A percentile compares a stretch with the other conserved stretches of the same genome.
Conservation (phyloP, 2,888 invertebrate species). For the Norana najaformis region DNA sequence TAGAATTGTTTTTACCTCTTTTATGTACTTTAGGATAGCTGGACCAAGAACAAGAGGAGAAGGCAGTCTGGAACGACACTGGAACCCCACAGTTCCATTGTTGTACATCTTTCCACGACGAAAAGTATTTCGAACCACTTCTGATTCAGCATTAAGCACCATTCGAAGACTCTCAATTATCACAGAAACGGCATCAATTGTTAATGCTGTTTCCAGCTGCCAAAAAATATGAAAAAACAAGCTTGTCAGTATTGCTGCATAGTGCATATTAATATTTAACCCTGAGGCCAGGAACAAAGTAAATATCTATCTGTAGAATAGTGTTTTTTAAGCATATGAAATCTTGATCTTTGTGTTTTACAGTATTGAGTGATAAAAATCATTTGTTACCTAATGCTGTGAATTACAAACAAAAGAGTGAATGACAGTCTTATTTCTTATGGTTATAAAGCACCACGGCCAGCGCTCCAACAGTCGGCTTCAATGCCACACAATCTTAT, state of each 20-base stretch:
- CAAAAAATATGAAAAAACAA: background rate
- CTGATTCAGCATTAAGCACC: constrained; percentile 81
- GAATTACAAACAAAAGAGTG: no score
- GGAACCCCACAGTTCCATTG: constrained; percentile 33
- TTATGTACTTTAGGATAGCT: constrained; percentile 50
- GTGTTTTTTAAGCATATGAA: background rate
- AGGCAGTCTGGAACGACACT: constrained; percentile 6
- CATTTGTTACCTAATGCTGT: no score
- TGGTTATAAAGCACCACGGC: no score
- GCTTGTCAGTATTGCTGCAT: background rate
- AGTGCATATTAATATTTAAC: background rate
- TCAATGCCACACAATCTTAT: no score
- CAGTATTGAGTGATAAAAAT: no score
- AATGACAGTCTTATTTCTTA: no score
- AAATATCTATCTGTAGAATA: background rate
- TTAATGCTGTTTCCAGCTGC: constrained; percentile 91
- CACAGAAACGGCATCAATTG: constrained; percentile 94
- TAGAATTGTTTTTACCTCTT: constrained; percentile 43
- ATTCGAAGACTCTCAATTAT: constrained; percentile 87
- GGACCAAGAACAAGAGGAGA: constrained; percentile 49
- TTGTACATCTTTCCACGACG: constrained; percentile 42
- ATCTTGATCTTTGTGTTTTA: background rate
- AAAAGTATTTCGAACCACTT: constrained; percentile 68
- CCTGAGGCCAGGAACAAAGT: background rate
- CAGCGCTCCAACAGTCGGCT: no score